phyloP scores from a whole-genome alignment of 2,888 invertebrate species.

The Dynastes maya region DNA sequence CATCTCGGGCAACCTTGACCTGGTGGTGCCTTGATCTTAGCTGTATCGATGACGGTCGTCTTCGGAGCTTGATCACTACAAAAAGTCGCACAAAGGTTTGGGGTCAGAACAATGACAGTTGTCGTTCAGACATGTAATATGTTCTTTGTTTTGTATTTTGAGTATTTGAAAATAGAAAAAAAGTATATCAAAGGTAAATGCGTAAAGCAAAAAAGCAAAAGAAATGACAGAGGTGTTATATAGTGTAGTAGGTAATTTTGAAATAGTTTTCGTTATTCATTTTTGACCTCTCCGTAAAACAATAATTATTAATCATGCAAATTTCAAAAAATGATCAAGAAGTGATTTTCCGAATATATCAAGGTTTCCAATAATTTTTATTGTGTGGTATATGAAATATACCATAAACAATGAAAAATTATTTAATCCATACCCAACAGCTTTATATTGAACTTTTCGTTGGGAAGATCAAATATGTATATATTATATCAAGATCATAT shows the following conservation, averaged over 20 bases:
- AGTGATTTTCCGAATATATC: neutral
- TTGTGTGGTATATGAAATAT: too few species aligned
- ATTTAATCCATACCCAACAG: too few species aligned
- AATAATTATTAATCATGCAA: neutral
- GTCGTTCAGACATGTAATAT: too few species aligned
- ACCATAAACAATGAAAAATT: too few species aligned
- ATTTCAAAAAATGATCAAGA: neutral
- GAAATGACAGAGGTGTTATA: constrained; percentile 54
- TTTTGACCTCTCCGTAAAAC: neutral
- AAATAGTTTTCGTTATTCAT: neutral
- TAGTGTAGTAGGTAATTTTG: constrained; percentile 8
- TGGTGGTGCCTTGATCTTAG: constrained; percentile 84
- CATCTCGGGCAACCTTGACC: constrained; percentile 93
- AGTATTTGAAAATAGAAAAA: neutral
- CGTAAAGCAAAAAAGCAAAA: constrained; percentile 48
- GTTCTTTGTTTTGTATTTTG: too few species aligned
- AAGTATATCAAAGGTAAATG: constrained; percentile 35
- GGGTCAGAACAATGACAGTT: neutral
- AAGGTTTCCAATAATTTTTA: neutral
- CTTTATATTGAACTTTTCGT: too few species aligned
- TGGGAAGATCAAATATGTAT: too few species aligned
- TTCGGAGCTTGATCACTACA: constrained; percentile 83
- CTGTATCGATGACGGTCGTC: constrained; percentile 86
- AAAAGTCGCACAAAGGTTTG: constrained; percentile 10
- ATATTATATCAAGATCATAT: too few species aligned